Evolutionary conservation across 2,113 vertebrate genomes (phyloP), one percentile per base, ranked within the genome.

Genomic region (Istiophorus platypterus): DNA sequence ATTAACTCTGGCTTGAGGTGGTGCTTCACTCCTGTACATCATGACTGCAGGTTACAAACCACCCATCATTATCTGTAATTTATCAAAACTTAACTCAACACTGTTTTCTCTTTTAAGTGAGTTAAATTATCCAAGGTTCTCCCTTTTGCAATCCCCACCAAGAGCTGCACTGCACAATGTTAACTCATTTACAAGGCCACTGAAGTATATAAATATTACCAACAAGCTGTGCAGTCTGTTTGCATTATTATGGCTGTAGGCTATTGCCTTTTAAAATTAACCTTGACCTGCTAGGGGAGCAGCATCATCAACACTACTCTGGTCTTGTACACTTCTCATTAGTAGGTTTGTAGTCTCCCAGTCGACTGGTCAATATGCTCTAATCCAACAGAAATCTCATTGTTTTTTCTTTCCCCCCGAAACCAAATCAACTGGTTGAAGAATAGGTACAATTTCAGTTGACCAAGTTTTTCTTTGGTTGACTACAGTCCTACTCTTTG

Each of bases 221-320:
- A 87, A 83, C 80, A 87, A 87, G 72, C 85, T 82, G 70, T 82
- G 82, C 81, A 81, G 72, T 91, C 56, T 90, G 82, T 86, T 91
- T 78, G 74, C 59, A 69, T 66, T 76, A 78, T 56, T 37, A 78
- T 37, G 26, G 87, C 90, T 85, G 20, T 2, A 79, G 89, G 87
- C 82, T 42, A 39, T 57, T 45, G 62, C 58, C 17, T 78, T 73
- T 74, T 45, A 75, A 69, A 78, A 56, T 64, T 26, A 85, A 72
- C 52, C 20, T 26, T 62, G 66, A 27, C 54, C 73, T 56, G 15
- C 63, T 15, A 61, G 27, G 13, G 34, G n/a, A 69, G 59, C 11
- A 18, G 42, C 52, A 67, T 71, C 75, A 67, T 69, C 57, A 61
- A 29, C 39, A 5, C 39, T 59, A n/a, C 63, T 86, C 62, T 26